phyloP scores from a whole-genome alignment of 2,113 vertebrate species.

The Chascanopsetta lugubris region DNA sequence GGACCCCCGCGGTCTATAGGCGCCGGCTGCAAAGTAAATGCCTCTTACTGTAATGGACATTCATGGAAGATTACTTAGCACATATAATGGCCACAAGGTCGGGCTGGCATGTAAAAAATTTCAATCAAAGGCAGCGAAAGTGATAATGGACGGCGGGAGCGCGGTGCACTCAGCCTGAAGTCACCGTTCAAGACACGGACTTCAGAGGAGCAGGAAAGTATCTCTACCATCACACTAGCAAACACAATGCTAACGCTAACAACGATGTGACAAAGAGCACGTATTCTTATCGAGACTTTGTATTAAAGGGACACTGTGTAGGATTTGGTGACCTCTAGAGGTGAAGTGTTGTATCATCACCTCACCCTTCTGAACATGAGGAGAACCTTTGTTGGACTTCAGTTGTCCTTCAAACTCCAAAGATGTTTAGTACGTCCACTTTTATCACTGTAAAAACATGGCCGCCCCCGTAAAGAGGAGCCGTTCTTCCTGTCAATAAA shows the following conservation, averaged over 20 bases:
- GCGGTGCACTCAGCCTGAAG: slow-evolving; percentile 44
- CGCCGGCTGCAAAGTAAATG: slow-evolving; percentile 56
- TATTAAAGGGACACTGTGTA: too few relatives aligned
- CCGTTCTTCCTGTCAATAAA: too few relatives aligned
- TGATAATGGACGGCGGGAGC: slow-evolving; percentile 50
- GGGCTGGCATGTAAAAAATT: slow-evolving; percentile 21
- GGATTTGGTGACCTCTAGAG: too few relatives aligned
- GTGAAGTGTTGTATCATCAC: too few relatives aligned
- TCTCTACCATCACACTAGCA: neutral
- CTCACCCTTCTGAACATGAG: too few relatives aligned
- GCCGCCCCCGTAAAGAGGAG: too few relatives aligned
- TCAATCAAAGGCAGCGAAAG: slow-evolving; percentile 39
- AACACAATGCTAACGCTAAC: neutral
- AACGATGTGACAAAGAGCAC: neutral
- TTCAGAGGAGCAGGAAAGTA: neutral
- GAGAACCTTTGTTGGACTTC: too few relatives aligned
- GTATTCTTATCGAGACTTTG: too few relatives aligned
- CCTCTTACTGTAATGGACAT: slow-evolving; percentile 63
- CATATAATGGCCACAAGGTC: slow-evolving; percentile 62
- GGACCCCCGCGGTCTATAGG: slow-evolving; percentile 62
- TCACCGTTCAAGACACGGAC: slow-evolving; percentile 14
- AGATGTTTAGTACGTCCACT: too few relatives aligned
- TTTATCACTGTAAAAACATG: too few relatives aligned
- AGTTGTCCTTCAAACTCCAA: too few relatives aligned
- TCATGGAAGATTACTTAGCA: slow-evolving; percentile 50